Evolutionary conservation across 2,888 invertebrate genomes (phyloP).

Genomic region (Spilosoma lubricipeda): DNA sequence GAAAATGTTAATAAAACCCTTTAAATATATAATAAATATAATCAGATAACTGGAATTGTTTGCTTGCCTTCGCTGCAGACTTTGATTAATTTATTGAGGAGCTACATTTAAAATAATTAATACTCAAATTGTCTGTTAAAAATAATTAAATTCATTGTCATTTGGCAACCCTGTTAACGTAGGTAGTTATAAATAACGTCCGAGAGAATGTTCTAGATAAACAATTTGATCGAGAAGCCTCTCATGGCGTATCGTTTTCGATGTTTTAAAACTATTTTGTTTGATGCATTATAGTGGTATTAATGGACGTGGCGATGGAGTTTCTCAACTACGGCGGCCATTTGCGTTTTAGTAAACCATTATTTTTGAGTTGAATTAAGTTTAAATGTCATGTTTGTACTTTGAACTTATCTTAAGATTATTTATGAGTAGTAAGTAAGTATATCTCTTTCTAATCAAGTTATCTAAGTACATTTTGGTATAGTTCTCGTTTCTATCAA

Average conservation of each 20-base stretch:
- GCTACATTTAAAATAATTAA: conserved; percentile 37
- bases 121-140: conserved; percentile 22
- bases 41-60: not conserved
- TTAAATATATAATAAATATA: too few relatives aligned
- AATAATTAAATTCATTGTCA: conserved; percentile 39
- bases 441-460: too few relatives aligned
- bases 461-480: too few relatives aligned
- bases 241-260: conserved; percentile 59
- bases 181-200: conserved; percentile 54
- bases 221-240: conserved; percentile 73
- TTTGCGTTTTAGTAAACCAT: conserved; percentile 49
- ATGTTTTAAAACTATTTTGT: conserved; percentile 71
- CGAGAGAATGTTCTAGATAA: conserved; percentile 66
- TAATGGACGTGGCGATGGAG: conserved; percentile 68
- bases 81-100: conserved; percentile 9
- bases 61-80: not conserved
- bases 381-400: conserved; percentile 14
- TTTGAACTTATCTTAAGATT: not conserved
- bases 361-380: conserved; percentile 43
- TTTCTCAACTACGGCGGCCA: conserved; percentile 50
- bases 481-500: too few relatives aligned
- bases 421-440: not conserved
- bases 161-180: conserved; percentile 60
- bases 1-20: too few relatives aligned
- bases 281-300: conserved; percentile 67